These are phyloP conservation scores for Psilanteris sp. DNA, from an alignment of 1,140 invertebrate species.

Conservation along the genomic window DNA sequence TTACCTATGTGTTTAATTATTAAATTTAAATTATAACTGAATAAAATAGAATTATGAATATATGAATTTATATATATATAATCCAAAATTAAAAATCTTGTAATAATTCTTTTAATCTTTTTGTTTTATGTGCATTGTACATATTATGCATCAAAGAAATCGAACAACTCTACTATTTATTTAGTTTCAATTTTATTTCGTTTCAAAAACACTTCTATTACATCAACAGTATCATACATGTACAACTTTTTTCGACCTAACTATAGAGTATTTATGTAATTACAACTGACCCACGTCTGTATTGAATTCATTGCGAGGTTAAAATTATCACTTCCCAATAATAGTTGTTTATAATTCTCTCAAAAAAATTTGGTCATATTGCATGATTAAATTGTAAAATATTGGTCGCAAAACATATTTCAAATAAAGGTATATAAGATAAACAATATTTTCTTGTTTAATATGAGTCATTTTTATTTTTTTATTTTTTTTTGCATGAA, in stretches of 20 bases:
- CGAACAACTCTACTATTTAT: slow-evolving; percentile 15
- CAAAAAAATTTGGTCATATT: slow-evolving; percentile 10
- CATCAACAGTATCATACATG: slow-evolving; percentile 50
- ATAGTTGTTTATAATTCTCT: slow-evolving; percentile 6
- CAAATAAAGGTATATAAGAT: slow-evolving; percentile 1
- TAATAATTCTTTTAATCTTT: too few species aligned
- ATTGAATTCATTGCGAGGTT: slow-evolving; percentile 29
- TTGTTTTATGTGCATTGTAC: slow-evolving; percentile 37
- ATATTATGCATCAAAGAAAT: slow-evolving; percentile 33
- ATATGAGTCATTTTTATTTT: slow-evolving; percentile 5
- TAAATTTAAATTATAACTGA: slow-evolving; percentile 17
- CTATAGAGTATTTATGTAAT: slow-evolving; percentile 55
- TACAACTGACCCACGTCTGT: slow-evolving; percentile 31
- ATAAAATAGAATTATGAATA: slow-evolving; percentile 47
- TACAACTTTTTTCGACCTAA: slow-evolving; percentile 48
- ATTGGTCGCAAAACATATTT: slow-evolving; percentile 1
- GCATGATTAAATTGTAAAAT: too few species aligned
- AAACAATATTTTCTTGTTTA: background rate
- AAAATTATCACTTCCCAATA: slow-evolving; percentile 5
- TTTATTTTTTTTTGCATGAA: slow-evolving; percentile 13
- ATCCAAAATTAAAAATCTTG: too few species aligned
- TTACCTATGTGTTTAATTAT: background rate
- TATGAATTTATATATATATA: slow-evolving; percentile 35
- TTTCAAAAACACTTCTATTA: slow-evolving; percentile 49
- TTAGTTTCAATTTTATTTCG: slow-evolving; percentile 2